These are phyloP conservation scores for Xiphophorus couchianus DNA, from an alignment of 2,113 vertebrate species.

Conservation along the genomic window DNA sequence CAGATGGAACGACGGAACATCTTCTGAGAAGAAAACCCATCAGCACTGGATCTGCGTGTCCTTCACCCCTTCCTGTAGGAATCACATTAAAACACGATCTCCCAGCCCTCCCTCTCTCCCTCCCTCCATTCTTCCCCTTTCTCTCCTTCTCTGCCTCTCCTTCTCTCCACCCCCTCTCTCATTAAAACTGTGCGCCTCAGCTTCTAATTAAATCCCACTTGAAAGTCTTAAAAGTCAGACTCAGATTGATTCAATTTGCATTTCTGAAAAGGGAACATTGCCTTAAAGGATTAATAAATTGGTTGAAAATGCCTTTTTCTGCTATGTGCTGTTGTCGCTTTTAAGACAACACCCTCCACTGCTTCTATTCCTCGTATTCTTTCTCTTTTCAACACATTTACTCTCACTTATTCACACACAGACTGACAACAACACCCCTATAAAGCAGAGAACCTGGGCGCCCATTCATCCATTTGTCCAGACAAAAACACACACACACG, in stretches of 20 bases:
- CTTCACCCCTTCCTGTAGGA: slow-evolving; percentile 77
- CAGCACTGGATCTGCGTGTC: slow-evolving; percentile 62
- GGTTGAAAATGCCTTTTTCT: slow-evolving; percentile 80
- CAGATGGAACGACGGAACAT: slow-evolving; percentile 33
- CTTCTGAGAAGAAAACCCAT: slow-evolving; percentile 61
- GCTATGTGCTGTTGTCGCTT: slow-evolving; percentile 72
- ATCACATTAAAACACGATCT: slow-evolving; percentile 68
- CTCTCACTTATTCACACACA: slow-evolving; percentile 10
- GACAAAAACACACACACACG: slow-evolving; percentile 7
- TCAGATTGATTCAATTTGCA: slow-evolving; percentile 87
- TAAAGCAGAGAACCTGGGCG: slow-evolving; percentile 36
- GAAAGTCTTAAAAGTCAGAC: slow-evolving; percentile 87
- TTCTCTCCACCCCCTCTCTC: slow-evolving; percentile 80
- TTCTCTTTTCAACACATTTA: slow-evolving; percentile 43
- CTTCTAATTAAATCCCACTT: slow-evolving; percentile 87
- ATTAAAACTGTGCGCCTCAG: slow-evolving; percentile 82
- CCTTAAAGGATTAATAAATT: slow-evolving; percentile 86
- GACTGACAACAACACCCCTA: slow-evolving; percentile 18
- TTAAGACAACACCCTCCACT: slow-evolving; percentile 73
- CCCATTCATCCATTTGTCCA: slow-evolving; percentile 52
- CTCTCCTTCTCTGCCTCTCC: slow-evolving; percentile 48
- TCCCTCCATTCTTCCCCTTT: slow-evolving; percentile 27
- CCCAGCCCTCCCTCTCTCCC: not conserved
- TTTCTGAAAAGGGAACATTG: slow-evolving; percentile 84
- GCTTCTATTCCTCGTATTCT: slow-evolving; percentile 43